phyloP scores from a whole-genome alignment of 53 echinoderm and acorn worm genomes.

The Apostichopus leukothele region DNA sequence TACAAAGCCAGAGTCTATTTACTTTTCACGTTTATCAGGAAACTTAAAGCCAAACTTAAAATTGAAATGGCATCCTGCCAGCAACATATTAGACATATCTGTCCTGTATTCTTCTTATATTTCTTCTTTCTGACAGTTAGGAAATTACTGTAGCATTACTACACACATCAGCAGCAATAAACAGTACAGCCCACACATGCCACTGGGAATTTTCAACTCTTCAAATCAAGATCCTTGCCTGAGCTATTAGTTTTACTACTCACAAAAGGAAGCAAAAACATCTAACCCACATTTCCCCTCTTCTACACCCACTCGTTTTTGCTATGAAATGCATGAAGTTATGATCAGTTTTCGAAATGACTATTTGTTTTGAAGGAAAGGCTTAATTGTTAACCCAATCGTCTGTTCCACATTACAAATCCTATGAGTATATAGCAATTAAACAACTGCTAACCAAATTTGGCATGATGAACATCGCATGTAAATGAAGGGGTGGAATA shows the following conservation, averaged over 20 bases:
- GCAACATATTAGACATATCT: too few relatives aligned
- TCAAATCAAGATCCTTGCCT: neutral
- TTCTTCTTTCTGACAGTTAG: too few relatives aligned
- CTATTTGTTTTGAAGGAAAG: slow-evolving; percentile 20
- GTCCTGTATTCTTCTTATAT: too few relatives aligned
- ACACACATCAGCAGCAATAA: too few relatives aligned
- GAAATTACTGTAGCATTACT: too few relatives aligned
- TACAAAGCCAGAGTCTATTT: too few relatives aligned
- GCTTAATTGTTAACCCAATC: slow-evolving; percentile 35
- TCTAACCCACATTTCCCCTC: slow-evolving; percentile 7
- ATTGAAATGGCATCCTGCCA: too few relatives aligned
- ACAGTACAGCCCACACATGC: too few relatives aligned
- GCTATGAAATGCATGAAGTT: neutral
- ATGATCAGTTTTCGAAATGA: slow-evolving; percentile 12
- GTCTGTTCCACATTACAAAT: slow-evolving; percentile 15
- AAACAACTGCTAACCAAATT: slow-evolving; percentile 14
- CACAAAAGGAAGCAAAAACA: neutral
- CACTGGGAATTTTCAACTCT: too few relatives aligned
- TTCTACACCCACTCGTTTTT: slow-evolving; percentile 3
- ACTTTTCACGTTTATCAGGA: too few relatives aligned
- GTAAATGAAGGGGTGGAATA: neutral
- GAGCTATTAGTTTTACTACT: neutral
- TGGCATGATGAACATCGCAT: neutral
- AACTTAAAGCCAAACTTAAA: too few relatives aligned
- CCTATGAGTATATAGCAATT: neutral